phyloP scores from a whole-genome alignment of 2,797 vertebrate species.

The Lutjanus argentimaculatus region DNA sequence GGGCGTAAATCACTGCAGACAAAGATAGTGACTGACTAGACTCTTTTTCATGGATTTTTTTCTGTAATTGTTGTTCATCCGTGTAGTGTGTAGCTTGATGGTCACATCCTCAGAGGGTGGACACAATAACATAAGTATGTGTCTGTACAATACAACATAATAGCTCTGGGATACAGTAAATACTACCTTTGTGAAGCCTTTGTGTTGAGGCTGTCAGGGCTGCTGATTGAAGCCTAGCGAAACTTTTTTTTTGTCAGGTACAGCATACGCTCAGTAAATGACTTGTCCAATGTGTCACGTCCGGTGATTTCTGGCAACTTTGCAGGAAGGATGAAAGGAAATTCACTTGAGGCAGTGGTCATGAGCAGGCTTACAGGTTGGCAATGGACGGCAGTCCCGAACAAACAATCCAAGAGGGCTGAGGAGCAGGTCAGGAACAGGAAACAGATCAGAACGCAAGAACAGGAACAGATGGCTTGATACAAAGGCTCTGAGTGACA shows the following conservation, averaged over 20 bases:
- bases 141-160: neutral
- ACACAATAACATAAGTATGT: neutral
- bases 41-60: conserved; percentile 9
- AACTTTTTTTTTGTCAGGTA: neutral
- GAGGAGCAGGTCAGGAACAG: neutral
- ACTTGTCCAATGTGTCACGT: neutral
- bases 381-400: neutral
- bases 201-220: conserved; percentile 16
- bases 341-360: neutral
- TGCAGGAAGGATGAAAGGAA: neutral
- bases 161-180: conserved; percentile 1
- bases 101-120: neutral
- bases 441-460: neutral
- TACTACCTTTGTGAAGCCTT: conserved; percentile 6
- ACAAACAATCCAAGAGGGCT: neutral
- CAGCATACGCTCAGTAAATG: neutral
- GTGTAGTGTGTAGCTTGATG: conserved; percentile 19
- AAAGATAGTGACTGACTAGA: conserved; percentile 6
- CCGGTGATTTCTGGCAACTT: neutral
- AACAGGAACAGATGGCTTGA: neutral
- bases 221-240: conserved; percentile 3
- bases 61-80: conserved; percentile 23
- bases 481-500: neutral
- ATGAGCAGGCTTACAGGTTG: neutral
- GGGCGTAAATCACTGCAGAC: conserved; percentile 18